phyloP scores from a whole-genome alignment of 2,888 invertebrate species.

The Zonitis immaculata region DNA sequence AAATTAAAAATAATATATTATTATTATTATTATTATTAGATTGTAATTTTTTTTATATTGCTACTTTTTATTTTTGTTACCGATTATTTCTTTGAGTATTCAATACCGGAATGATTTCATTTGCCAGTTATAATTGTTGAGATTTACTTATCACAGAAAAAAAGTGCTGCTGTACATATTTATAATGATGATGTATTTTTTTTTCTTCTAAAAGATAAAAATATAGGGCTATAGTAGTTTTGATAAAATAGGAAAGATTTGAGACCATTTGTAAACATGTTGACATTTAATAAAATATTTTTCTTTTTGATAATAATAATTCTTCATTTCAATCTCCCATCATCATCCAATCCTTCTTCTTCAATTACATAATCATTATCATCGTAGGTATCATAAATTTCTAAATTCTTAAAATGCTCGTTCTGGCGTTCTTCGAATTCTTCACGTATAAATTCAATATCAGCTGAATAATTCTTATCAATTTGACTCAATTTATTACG shows the following conservation, averaged over 20 bases:
- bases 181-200: background rate
- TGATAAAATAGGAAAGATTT: conserved; percentile 9
- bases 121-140: background rate
- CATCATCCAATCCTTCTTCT: background rate
- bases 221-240: background rate
- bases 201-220: background rate
- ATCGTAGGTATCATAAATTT: conserved; percentile 7
- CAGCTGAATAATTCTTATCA: conserved; percentile 14
- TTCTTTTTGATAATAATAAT: conserved; percentile 26
- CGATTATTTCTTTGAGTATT: conserved; percentile 5
- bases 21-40: conserved; percentile 6
- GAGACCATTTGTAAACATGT: conserved; percentile 40
- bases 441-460: conserved; percentile 13
- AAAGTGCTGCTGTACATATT: background rate
- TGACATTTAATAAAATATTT: conserved; percentile 39
- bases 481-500: conserved; percentile 6
- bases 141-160: background rate
- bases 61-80: conserved; percentile 9
- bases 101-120: background rate
- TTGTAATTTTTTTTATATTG: conserved; percentile 10
- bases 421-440: conserved; percentile 7
- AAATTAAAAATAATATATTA: conserved; percentile 27
- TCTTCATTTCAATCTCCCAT: background rate
- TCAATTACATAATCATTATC: conserved; percentile 13
- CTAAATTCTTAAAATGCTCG: conserved; percentile 11